phyloP scores from a whole-genome alignment of 2,113 vertebrate species.

The Epinephelus cyanopodus region DNA sequence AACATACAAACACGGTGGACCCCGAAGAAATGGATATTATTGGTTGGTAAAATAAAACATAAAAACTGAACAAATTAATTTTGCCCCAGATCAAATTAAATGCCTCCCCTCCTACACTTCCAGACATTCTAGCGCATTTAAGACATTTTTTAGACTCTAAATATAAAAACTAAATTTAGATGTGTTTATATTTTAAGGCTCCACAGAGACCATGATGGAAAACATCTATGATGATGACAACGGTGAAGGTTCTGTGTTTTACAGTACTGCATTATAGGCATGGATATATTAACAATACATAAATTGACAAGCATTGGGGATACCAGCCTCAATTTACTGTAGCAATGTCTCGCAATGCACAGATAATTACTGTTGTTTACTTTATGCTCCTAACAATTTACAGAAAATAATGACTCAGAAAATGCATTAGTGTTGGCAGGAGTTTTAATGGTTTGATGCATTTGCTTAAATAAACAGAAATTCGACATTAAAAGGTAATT shows the following conservation, averaged over 20 bases:
- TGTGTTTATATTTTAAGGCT: no score
- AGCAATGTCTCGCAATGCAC: conserved; percentile 27
- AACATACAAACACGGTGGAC: no score
- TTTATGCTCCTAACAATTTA: conserved; percentile 50
- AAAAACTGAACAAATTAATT: no score
- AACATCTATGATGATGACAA: conserved; percentile 12
- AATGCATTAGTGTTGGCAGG: conserved; percentile 49
- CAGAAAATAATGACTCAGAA: conserved; percentile 39
- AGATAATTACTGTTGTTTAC: conserved; percentile 59
- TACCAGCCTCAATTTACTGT: conserved; percentile 18
- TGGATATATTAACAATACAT: conserved; percentile 6
- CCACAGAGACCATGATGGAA: no score
- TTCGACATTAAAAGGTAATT: conserved; percentile 27
- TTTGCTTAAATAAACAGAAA: conserved; percentile 57
- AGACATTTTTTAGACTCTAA: no score
- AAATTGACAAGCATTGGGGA: conserved; percentile 22
- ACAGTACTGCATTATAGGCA: conserved; percentile 4
- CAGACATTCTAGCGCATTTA: no score
- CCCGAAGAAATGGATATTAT: no score
- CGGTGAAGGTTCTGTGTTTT: background rate
- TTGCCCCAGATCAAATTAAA: no score
- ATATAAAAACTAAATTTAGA: no score
- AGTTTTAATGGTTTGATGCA: conserved; percentile 54
- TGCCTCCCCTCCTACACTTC: no score
- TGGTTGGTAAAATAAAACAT: no score